Base-by-base conservation (phyloP, 2,888 invertebrate genomes). In the Pollenia griseotomentosa region DNA sequence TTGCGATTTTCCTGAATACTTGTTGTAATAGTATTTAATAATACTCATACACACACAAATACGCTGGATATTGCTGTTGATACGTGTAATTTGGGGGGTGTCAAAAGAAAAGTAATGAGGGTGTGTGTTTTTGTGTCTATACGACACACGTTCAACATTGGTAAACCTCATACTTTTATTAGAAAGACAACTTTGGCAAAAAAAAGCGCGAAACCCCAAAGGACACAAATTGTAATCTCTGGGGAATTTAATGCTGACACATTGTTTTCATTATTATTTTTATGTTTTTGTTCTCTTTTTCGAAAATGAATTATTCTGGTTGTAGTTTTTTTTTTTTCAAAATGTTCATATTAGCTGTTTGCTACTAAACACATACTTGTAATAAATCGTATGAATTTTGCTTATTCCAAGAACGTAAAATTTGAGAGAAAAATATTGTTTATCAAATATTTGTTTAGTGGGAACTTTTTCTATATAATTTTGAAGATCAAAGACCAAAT, bases 31-130 rank as follows among this genome's bases (percentile, higher is more conserved):
- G 14, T 4, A 51, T 68, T 51, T 68, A 68, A 68, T 48, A 68
- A 68, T 51, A 48, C 9, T 33, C 6, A 33, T 33, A 82, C 59
- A 51, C 40, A 59, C 23, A 23, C 12, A 12, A 9, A 19, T 71
- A 7, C 44, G n/a, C 46, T 81, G 59, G 12, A 65, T 71, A n/a
- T 19, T 79, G 51, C 19, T 53, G 71, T 71, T 79, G 83, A 86
- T 83, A 71, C 75, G 63, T 83, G 53, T 73, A 59, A 77, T 84
- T 84, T 77, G 66, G 68, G 66, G 68, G 73, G 70, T 86, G 83
- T 73, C 66, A 75, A 71, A 66, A 79, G 61, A 51, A 83, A 80
- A 86, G 66, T 74, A 73, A 82, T 63, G 10, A 51, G 51, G 19
- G 33, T 33, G 33, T 33, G 4, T 16, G 9, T 55, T n/a, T 19